Base-by-base conservation (phyloP, 2,888 invertebrate genomes). In the Clostera curtula region DNA sequence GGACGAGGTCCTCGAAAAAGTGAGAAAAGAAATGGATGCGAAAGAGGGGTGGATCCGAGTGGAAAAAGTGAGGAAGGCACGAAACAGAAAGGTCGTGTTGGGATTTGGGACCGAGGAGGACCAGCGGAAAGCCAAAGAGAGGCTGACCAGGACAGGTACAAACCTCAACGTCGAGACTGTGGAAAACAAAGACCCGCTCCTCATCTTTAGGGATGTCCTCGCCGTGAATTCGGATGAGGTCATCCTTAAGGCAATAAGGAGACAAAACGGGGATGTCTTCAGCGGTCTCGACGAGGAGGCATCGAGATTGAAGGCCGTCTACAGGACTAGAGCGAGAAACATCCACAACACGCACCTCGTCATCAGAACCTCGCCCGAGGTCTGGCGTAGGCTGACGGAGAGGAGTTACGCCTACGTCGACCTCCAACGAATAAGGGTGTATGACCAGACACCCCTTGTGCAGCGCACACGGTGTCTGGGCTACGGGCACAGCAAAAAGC, bases 391-490 rank as follows among this genome's bases (percentile, higher is more conserved):
- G 4, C 6, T 21, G 4, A 20, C 14, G 5, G 2, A 17, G 5
- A 18, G 17, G 2, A 25, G 19, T 6, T 7, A 12, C 2, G 8
- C 25, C 1, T 25, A 30, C 4, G 13, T 34, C 1, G 35, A 35
- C 18, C 2, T 36, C 3, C 32, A 32, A 10, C 18, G 27, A 5
- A 11, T 29, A 4, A n/a, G 6, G 2, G 29, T 32, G 1, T 12
- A 13, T 1, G 45, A 45, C 24, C 36, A 40, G 11, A 31, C 41
- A 1, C 37, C 39, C 2, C 33, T 43, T 4, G 26, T 43, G 3
- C 43, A 40, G 15, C 46, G 49, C 26, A 27, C 40, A 1, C 13
- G 14, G 3, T 49, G 49, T 25, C 22, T 44, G 9, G 41, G 35
- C 1, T 45, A 32, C 4, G 41, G 44, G 0, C 43, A 45, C 8